These are phyloP conservation scores for Epirrhoe alternata DNA, from an alignment of 2,888 invertebrate genomes.

Conservation along the genomic window DNA sequence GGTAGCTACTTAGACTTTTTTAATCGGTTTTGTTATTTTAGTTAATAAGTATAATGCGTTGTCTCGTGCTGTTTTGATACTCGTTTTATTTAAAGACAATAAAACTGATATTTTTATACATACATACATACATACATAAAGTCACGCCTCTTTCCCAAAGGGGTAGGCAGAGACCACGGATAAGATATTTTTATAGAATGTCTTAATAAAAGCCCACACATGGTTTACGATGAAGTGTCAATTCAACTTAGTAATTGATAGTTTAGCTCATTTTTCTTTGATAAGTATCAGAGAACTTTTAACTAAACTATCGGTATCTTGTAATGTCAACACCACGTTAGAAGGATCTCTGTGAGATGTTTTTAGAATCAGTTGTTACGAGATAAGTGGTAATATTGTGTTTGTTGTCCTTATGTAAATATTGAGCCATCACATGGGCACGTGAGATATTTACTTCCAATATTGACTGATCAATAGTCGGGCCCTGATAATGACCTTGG, in stretches of 20 bases:
- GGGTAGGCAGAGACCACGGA: no score
- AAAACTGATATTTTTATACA: conserved; percentile 47
- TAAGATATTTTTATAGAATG: conserved; percentile 49
- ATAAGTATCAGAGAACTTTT: conserved; percentile 64
- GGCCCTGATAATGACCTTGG: conserved; percentile 72
- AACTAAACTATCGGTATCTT: conserved; percentile 64
- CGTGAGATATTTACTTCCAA: conserved; percentile 81
- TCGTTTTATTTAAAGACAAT: conserved; percentile 29
- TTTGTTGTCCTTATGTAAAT: conserved; percentile 79
- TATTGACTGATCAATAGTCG: conserved; percentile 78
- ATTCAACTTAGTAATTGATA: conserved; percentile 63
- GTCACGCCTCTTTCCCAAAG: no score
- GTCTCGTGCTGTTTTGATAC: conserved; percentile 30
- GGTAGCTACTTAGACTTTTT: no score
- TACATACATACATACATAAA: no score
- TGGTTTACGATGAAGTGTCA: conserved; percentile 54
- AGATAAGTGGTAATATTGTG: conserved; percentile 83
- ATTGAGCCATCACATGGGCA: conserved; percentile 75
- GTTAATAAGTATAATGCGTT: conserved; percentile 32
- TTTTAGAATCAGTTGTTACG: conserved; percentile 75
- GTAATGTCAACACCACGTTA: conserved; percentile 66
- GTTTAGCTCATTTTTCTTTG: conserved; percentile 61
- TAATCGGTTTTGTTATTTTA: conserved; percentile 38
- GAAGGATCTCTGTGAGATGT: conserved; percentile 69
- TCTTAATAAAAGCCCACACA: conserved; percentile 56